Conservation (phyloP, 2,113 vertebrate genomes). For the Promerops cafer region DNA sequence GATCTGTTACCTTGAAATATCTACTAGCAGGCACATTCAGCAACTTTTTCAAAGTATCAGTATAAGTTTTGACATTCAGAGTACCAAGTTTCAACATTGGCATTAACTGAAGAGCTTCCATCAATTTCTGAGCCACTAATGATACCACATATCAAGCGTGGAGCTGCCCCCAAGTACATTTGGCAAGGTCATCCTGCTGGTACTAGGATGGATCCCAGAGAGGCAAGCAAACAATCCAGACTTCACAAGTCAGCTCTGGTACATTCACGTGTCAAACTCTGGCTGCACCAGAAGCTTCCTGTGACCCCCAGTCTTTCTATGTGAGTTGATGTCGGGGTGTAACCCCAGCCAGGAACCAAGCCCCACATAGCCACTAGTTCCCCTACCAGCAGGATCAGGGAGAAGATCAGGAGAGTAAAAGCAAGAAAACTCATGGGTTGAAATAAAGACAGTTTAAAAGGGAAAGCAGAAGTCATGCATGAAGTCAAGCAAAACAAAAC, state of each 20-base stretch:
- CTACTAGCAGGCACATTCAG: not conserved
- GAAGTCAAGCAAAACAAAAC: not conserved
- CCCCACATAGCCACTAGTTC: fast-evolving
- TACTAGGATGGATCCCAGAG: not conserved
- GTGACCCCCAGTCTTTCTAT: not conserved
- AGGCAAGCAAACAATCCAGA: not conserved
- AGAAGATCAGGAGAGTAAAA: not conserved
- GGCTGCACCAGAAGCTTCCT: not conserved
- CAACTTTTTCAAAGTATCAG: not conserved
- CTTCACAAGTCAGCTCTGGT: not conserved
- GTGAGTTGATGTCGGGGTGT: fast-evolving
- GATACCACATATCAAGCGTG: not conserved
- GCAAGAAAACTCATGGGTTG: not conserved
- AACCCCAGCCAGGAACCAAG: not conserved
- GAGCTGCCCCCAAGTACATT: not conserved
- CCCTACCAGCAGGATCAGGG: not conserved
- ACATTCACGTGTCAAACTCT: not conserved
- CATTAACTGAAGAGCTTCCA: not conserved
- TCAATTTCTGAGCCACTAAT: not conserved
- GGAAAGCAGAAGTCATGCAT: not conserved
- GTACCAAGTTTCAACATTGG: not conserved
- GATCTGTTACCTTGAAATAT: not conserved
- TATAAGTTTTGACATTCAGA: not conserved
- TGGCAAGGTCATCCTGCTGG: not conserved
- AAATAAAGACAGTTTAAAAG: not conserved